Percentiles rank a stretch among this genome's conserved stretches.
phyloP scores from a whole-genome alignment of 2,888 invertebrate genomes.

The Ferrisia virgata region DNA sequence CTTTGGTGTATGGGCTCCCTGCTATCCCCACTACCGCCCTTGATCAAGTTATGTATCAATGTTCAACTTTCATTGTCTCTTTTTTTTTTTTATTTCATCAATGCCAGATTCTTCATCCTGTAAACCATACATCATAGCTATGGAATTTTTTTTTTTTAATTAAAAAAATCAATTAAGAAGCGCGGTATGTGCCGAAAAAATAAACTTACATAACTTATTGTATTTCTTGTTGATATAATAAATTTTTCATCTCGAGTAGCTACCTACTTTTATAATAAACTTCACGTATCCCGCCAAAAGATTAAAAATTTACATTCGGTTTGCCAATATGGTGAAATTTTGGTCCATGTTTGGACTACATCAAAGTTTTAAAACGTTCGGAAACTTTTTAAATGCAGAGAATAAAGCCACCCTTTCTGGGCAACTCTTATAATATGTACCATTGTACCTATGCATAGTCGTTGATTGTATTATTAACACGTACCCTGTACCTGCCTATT shows the following conservation, averaged over 20 bases:
- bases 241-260: background rate
- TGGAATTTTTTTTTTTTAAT: constrained; percentile 13
- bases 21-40: background rate
- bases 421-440: background rate
- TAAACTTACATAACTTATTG: background rate
- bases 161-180: background rate
- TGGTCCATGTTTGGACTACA: background rate
- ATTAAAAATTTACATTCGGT: background rate
- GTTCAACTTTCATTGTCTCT: background rate
- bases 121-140: background rate
- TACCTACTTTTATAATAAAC: background rate
- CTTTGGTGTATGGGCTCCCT: background rate
- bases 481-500: too few species aligned
- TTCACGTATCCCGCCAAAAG: background rate
- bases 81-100: background rate
- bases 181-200: background rate
- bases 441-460: too few species aligned
- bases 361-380: background rate
- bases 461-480: background rate
- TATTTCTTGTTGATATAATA: background rate
- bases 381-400: background rate
- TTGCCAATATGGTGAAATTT: background rate
- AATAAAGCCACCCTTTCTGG: background rate
- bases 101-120: background rate
- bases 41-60: background rate